Evolutionary conservation across 1,140 invertebrate species (phyloP), one percentile per base, ranked within the genome.

Genomic region (Megalopta genalis): DNA sequence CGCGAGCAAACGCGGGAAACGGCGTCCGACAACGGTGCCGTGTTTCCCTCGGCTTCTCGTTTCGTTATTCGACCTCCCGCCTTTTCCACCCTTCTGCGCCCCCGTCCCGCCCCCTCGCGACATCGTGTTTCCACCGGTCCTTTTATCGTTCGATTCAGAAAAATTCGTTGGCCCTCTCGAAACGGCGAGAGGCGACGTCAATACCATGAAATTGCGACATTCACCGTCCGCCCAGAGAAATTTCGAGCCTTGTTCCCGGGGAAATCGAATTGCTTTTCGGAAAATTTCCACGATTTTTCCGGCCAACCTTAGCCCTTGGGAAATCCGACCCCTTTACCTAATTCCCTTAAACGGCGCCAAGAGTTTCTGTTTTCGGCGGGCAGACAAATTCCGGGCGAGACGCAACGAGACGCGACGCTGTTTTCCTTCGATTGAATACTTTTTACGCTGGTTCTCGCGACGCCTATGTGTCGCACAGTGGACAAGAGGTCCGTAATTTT

Each of bases 1-100:
- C 65, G 32, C 25, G 82, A 84, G 81, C 79, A 65, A 71, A 65
- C 62, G 67, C 69, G 72, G 77, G 2, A 76, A 77, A 49, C 14
- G 54, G 27, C 39, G 64, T 76, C 68, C 64, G 32, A 69, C 49
- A 60, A 74, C 42, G 54, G 46, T 25, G 49, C 23, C 52, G 66
- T 37, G 8, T 57, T 57, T 9, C 18, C 21, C 52, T n/a, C 52
- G 6, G 6, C 54, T 18, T 57, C 9, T 57, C 54, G 49, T 52
- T 16, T 52, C 49, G 49, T 25, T 27, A 27, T 63, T 70, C 18
- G 9, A 37, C 27, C 68, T 62, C 54, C n/a, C 59, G 14, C 27
- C 21, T 54, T 57, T 6, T 57, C 54, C 7, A 4, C 32, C 32
- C 1, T 32, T 4, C 32, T 4, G 32, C 32, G 32, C 32, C 32